Evolutionary conservation across 1,140 invertebrate genomes (phyloP), one percentile per base, ranked within the genome.

Genomic region (Pseudomyrmex dendroicus): DNA sequence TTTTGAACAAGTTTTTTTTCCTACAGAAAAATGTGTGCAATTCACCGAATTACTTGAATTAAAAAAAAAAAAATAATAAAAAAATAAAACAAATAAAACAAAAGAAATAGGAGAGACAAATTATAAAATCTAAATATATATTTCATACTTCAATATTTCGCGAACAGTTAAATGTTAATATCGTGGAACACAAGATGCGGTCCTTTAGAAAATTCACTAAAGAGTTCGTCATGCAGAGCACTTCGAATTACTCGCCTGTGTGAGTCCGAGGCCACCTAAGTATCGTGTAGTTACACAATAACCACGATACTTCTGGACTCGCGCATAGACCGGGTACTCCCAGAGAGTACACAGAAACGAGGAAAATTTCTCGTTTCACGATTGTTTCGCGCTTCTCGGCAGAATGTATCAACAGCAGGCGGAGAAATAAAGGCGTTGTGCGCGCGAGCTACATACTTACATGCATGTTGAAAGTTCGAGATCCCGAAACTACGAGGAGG

Each of bases 271-370:
- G 76, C 70, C 22, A 73, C 63, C 72, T 64, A 91, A 89, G 86
- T 89, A 91, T 89, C 83, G 64, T 85, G 77, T 88, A 87, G 76
- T 63, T 86, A 84, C 83, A 84, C 76, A 77, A 86, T 85, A 89
- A 80, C 86, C n/a, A 57, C 66, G 56, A 83, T 87, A 85, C 86
- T 88, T 83, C 35, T 22, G 54, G 52, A 20, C 74, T 56, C 64
- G 61, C 82, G 73, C 48, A 76, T 56, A n/a, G 15, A 12, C 52
- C 52, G 59, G 50, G 59, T 22, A 54, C 25, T 59, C 82, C 7
- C 3, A 25, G 54, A 56, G 63, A 59, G 54, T 77, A 73, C 76
- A 54, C 50, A 68, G 48, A 85, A 35, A 73, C 25, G 74, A 73
- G 83, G 48, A 84, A 82, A 85, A 82, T 62, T 87, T 87, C 57